Percentiles rank a stretch among this genome's conserved stretches.
Evolutionary conservation across 2,113 vertebrate species (phyloP).

Genomic region (Pungitius pungitius): DNA sequence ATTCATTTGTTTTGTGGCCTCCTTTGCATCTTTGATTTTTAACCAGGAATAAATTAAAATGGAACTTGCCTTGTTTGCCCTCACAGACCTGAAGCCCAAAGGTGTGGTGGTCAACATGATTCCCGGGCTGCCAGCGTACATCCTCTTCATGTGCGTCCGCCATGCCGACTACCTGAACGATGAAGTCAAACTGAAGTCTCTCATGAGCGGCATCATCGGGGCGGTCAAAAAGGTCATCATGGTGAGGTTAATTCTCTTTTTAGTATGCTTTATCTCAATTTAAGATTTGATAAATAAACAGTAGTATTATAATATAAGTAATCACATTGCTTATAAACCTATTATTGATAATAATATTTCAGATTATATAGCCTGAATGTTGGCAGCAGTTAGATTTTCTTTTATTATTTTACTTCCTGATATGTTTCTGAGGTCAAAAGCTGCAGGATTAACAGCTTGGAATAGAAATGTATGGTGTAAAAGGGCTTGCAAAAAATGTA

Average conservation of each 20-base stretch:
- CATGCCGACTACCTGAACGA: conserved; percentile 92
- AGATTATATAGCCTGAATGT: background rate
- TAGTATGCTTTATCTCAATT: background rate
- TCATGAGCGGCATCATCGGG: conserved; percentile 86
- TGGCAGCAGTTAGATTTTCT: background rate
- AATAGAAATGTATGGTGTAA: background rate
- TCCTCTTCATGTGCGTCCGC: conserved; percentile 96
- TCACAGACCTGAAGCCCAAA: conserved; percentile 89
- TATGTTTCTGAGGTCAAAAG: background rate
- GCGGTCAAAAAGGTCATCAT: conserved; percentile 89
- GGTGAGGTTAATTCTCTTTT: conserved; percentile 77
- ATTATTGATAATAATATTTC: conserved; percentile 1
- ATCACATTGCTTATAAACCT: background rate
- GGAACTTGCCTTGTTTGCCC: background rate
- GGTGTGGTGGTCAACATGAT: conserved; percentile 95
- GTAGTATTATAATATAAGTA: background rate
- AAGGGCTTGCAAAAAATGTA: background rate
- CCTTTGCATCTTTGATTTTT: background rate
- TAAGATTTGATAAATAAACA: background rate
- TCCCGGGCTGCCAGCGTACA: conserved; percentile 88
- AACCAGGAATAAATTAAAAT: background rate
- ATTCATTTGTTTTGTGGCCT: background rate
- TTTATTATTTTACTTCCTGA: background rate
- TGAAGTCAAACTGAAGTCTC: conserved; percentile 88
- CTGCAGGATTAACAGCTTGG: background rate